Evolutionary conservation across 1,140 invertebrate genomes (phyloP).

Genomic region (Danaus plexippus): DNA sequence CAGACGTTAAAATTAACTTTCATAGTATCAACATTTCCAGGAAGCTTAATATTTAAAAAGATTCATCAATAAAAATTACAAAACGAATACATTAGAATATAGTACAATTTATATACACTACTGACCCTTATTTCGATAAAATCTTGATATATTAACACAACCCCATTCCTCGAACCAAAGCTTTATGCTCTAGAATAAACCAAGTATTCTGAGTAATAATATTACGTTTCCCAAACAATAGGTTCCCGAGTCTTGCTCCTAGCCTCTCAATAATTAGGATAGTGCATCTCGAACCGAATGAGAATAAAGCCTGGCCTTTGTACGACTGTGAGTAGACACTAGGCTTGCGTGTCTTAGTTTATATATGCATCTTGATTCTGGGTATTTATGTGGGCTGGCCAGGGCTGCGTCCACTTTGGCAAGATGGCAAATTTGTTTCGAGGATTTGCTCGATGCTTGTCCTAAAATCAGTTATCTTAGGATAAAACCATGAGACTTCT

Average conservation of each 20-base stretch:
- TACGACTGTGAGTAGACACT: slow-evolving; percentile 36
- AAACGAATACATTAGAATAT: no score
- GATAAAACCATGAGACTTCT: no score
- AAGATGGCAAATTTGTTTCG: neutral
- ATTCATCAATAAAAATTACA: no score
- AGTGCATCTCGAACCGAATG: slow-evolving; percentile 60
- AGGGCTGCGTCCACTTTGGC: slow-evolving; percentile 24
- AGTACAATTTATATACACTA: no score
- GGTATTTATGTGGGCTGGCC: slow-evolving; percentile 39
- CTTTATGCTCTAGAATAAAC: slow-evolving; percentile 14
- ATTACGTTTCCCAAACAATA: slow-evolving; percentile 51
- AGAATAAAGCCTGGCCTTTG: slow-evolving; percentile 63
- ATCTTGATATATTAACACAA: no score
- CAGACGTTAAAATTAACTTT: no score
- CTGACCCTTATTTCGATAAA: no score
- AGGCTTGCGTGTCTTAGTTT: slow-evolving; percentile 33
- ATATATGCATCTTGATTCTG: slow-evolving; percentile 48
- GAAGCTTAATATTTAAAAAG: no score
- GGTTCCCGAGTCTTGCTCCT: slow-evolving; percentile 44
- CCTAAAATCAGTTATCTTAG: neutral
- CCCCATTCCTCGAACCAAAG: slow-evolving; percentile 7
- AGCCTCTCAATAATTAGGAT: slow-evolving; percentile 66
- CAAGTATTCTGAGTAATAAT: slow-evolving; percentile 25
- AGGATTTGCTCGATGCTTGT: neutral
- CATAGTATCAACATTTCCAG: no score